phyloP scores from a whole-genome alignment of 2,888 invertebrate genomes.

The Trachelus troglodyta region DNA sequence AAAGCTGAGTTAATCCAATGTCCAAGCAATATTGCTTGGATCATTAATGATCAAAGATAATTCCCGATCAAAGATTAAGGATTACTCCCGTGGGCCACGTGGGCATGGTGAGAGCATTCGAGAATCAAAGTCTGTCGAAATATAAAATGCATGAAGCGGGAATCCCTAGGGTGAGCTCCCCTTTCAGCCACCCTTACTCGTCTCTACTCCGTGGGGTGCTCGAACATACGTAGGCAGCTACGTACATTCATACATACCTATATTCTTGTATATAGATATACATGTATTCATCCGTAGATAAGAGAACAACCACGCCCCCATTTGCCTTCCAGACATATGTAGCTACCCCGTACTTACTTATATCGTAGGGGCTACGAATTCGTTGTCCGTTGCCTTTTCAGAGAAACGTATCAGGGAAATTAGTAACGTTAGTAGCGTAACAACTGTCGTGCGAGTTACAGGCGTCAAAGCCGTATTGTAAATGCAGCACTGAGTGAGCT shows the following conservation, averaged over 20 bases:
- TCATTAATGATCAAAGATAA: slow-evolving; percentile 58
- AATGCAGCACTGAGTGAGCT: not conserved
- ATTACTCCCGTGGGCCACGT: slow-evolving; percentile 49
- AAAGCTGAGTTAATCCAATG: slow-evolving; percentile 57
- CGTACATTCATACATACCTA: not conserved
- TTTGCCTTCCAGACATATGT: not conserved
- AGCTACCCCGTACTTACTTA: not conserved
- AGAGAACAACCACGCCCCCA: not conserved
- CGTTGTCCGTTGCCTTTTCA: not conserved
- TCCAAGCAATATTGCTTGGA: slow-evolving; percentile 25
- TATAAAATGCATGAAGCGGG: slow-evolving; percentile 65
- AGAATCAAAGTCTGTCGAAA: slow-evolving; percentile 63
- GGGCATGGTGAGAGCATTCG: slow-evolving; percentile 36
- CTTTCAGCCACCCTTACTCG: slow-evolving; percentile 9
- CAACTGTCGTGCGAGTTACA: not conserved
- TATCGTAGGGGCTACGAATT: not conserved
- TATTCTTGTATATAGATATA: not conserved
- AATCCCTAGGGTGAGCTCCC: slow-evolving; percentile 45
- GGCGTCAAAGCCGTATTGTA: not conserved
- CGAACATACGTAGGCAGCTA: not conserved
- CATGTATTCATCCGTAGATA: not conserved
- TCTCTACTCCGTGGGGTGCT: slow-evolving; percentile 2
- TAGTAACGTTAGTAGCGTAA: not conserved
- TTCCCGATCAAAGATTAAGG: slow-evolving; percentile 63
- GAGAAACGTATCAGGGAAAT: not conserved